These are phyloP conservation scores for Palloptera scutellata DNA, from an alignment of 2,888 invertebrate species.

Conservation along the genomic window DNA sequence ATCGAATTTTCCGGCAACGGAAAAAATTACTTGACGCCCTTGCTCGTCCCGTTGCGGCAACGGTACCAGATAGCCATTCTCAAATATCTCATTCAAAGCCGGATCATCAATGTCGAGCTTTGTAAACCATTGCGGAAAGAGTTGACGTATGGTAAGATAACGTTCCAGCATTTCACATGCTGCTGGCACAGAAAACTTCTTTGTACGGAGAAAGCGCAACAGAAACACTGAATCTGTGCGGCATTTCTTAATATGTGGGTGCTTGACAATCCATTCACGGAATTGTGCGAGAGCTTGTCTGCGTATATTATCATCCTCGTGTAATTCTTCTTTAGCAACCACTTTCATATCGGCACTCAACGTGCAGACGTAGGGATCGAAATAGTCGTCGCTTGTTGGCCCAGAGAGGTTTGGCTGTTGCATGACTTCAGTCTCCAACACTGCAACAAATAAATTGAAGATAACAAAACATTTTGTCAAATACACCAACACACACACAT, in stretches of 20 bases:
- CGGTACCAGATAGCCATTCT: constrained; percentile 81
- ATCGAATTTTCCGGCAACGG: constrained; percentile 82
- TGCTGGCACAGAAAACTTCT: constrained; percentile 86
- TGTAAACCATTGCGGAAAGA: constrained; percentile 87
- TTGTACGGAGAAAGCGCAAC: constrained; percentile 83
- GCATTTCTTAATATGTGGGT: constrained; percentile 82
- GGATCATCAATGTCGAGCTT: constrained; percentile 82
- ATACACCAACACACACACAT: not conserved
- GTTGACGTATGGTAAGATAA: constrained; percentile 83
- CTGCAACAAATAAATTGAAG: constrained; percentile 44
- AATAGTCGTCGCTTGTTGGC: constrained; percentile 53
- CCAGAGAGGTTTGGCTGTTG: constrained; percentile 53
- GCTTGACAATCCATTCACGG: constrained; percentile 83
- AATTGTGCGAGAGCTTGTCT: constrained; percentile 80
- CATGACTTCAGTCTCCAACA: constrained; percentile 63
- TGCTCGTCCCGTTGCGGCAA: constrained; percentile 76
- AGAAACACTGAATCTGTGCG: constrained; percentile 85
- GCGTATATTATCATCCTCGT: constrained; percentile 80
- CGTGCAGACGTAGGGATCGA: constrained; percentile 61
- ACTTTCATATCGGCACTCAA: constrained; percentile 66
- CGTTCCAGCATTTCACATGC: constrained; percentile 88
- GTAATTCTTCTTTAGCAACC: constrained; percentile 75
- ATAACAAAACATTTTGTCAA: not conserved
- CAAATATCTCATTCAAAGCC: constrained; percentile 80
- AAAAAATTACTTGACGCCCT: constrained; percentile 81